phyloP scores from a whole-genome alignment of 1,140 invertebrate genomes.

The Rhyzopertha dominica region DNA sequence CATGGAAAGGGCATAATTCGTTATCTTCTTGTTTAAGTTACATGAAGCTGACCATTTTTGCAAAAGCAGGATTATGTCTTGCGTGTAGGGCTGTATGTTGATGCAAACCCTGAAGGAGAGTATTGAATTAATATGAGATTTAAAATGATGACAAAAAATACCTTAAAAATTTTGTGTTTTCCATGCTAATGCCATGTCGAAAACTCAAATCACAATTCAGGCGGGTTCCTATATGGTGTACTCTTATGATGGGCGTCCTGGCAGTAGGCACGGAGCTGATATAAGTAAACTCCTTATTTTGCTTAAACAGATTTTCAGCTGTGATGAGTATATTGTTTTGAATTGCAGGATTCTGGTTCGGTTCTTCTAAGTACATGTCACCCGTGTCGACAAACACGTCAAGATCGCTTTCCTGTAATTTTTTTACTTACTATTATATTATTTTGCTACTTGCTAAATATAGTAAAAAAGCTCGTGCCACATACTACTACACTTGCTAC shows the following conservation, averaged over 20 bases:
- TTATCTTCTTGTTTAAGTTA: conserved; percentile 38
- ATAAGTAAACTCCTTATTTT: conserved; percentile 31
- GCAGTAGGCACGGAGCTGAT: conserved; percentile 43
- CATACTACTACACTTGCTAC: too few species aligned
- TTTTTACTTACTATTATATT: too few species aligned
- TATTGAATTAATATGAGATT: too few species aligned
- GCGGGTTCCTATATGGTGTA: conserved; percentile 44
- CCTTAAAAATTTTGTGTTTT: conserved; percentile 51
- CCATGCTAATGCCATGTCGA: conserved; percentile 50
- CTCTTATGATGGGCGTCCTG: conserved; percentile 54
- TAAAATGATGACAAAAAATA: conserved; percentile 35
- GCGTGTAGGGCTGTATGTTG: conserved; percentile 38
- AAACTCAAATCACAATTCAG: conserved; percentile 56
- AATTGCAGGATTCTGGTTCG: conserved; percentile 30
- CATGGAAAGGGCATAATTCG: conserved; percentile 46
- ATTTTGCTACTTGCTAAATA: too few species aligned
- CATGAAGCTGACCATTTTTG: conserved; percentile 50
- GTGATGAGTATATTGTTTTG: conserved; percentile 34
- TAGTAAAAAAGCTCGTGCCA: too few species aligned
- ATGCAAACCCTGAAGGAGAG: conserved; percentile 45
- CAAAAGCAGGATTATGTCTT: conserved; percentile 45
- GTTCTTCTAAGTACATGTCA: conserved; percentile 35
- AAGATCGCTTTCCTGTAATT: conserved; percentile 46
- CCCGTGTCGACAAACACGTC: conserved; percentile 51
- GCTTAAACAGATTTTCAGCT: conserved; percentile 23